Conservation (phyloP, 2,113 vertebrate genomes). For the Rousettus leschenaultii region DNA sequence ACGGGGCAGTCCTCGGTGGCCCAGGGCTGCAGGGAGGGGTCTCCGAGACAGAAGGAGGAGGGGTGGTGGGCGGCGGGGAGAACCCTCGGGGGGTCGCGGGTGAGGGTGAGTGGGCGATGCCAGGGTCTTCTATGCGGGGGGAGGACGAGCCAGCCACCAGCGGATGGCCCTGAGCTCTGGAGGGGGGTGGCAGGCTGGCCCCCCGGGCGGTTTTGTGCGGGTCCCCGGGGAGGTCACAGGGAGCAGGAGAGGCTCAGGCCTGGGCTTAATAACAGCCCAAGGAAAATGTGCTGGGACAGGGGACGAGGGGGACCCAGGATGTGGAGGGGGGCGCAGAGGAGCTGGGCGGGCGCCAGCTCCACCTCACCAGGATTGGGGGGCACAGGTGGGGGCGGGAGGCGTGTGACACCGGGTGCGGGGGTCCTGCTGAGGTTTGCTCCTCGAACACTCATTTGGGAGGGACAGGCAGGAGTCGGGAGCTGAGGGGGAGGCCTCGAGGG, state of each 20-base stretch:
- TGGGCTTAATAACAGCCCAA: background rate
- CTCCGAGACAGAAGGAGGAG: background rate
- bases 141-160: too few species aligned
- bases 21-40: background rate
- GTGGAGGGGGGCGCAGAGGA: rapidly evolving
- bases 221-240: rapidly evolving
- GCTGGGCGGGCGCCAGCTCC: too few species aligned
- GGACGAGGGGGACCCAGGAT: background rate
- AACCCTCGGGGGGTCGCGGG: background rate
- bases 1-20: background rate
- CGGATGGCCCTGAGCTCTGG: too few species aligned
- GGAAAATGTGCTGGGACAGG: rapidly evolving
- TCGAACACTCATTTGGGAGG: background rate
- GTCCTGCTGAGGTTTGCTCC: too few species aligned
- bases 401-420: rapidly evolving
- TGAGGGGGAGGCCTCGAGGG: rapidly evolving
- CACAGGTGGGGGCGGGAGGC: too few species aligned
- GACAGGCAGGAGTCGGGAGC: rapidly evolving
- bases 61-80: too few species aligned
- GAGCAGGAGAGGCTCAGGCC: background rate
- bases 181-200: too few species aligned
- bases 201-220: rapidly evolving
- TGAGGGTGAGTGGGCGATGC: too few species aligned
- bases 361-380: too few species aligned
- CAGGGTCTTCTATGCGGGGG: too few species aligned